A percentile compares a stretch with the other conserved stretches of the same genome.
Conservation (phyloP, 1,140 invertebrate genomes). For the Brachionus manjavacas region DNA sequence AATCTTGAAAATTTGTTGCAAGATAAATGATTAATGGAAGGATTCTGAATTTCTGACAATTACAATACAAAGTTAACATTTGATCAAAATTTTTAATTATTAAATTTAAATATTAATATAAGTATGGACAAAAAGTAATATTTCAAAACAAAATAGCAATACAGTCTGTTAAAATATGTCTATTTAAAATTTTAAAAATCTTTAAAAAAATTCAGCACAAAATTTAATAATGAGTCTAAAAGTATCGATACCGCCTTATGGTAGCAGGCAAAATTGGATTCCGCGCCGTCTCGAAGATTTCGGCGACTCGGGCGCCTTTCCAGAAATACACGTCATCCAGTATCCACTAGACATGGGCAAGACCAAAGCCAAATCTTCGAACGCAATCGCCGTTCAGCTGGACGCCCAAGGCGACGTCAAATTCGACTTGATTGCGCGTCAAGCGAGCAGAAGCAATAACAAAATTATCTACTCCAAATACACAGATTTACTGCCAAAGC, state of each 20-base stretch:
- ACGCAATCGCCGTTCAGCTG: slow-evolving; percentile 85
- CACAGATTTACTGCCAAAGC: slow-evolving; percentile 84
- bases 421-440: slow-evolving; percentile 88
- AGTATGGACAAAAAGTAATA: not conserved
- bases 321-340: slow-evolving; percentile 93
- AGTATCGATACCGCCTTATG: slow-evolving; percentile 74
- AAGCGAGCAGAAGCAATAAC: slow-evolving; percentile 83
- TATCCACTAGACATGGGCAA: slow-evolving; percentile 79
- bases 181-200: not conserved
- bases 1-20: not conserved
- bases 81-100: not conserved
- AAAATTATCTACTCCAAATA: slow-evolving; percentile 91
- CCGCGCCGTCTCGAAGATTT: slow-evolving; percentile 75
- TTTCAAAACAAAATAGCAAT: not conserved
- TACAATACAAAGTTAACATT: not conserved
- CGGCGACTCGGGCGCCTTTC: slow-evolving; percentile 94
- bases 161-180: not conserved
- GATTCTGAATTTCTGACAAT: not conserved
- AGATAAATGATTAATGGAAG: no score
- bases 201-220: not conserved
- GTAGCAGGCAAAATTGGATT: slow-evolving; percentile 86
- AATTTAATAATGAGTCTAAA: slow-evolving; percentile 1
- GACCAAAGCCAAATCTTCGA: slow-evolving; percentile 63
- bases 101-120: not conserved
- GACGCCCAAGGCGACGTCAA: slow-evolving; percentile 84